These are phyloP conservation scores for Ophthalmolycus amberensis DNA, from an alignment of 2,113 vertebrate species.

Conservation along the genomic window DNA sequence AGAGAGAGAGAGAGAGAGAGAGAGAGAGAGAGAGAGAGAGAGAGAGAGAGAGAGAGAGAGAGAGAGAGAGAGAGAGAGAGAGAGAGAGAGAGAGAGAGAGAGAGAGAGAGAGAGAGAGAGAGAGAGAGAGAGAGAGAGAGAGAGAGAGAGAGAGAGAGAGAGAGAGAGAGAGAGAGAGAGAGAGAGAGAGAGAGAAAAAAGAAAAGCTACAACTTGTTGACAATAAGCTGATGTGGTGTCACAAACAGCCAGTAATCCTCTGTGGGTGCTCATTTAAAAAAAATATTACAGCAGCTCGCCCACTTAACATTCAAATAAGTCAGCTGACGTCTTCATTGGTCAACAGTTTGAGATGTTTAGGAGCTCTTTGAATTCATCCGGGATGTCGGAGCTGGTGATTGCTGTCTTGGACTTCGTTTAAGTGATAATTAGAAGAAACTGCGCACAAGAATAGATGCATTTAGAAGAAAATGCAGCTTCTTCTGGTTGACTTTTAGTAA, in stretches of 20 bases:
- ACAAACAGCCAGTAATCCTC: background rate
- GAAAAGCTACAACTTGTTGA: conserved; percentile 22
- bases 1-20: too few relatives aligned
- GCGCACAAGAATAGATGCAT: background rate
- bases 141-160: too few relatives aligned
- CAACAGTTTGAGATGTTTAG: background rate
- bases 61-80: too few relatives aligned
- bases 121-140: too few relatives aligned
- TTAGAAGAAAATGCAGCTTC: background rate
- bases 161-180: too few relatives aligned
- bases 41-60: too few relatives aligned
- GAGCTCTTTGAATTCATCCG: background rate
- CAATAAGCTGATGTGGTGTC: background rate
- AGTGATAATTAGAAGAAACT: background rate
- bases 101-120: too few relatives aligned
- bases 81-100: too few relatives aligned
- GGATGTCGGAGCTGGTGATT: background rate
- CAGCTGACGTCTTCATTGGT: background rate
- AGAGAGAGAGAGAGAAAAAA: too few relatives aligned
- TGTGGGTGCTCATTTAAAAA: background rate
- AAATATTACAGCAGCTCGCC: background rate
- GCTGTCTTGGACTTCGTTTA: background rate
- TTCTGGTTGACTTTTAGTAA: conserved; percentile 26
- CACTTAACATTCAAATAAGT: background rate
- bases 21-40: too few relatives aligned